phyloP scores from a whole-genome alignment of 2,113 vertebrate species.

The Ibidorhyncha struthersii region DNA sequence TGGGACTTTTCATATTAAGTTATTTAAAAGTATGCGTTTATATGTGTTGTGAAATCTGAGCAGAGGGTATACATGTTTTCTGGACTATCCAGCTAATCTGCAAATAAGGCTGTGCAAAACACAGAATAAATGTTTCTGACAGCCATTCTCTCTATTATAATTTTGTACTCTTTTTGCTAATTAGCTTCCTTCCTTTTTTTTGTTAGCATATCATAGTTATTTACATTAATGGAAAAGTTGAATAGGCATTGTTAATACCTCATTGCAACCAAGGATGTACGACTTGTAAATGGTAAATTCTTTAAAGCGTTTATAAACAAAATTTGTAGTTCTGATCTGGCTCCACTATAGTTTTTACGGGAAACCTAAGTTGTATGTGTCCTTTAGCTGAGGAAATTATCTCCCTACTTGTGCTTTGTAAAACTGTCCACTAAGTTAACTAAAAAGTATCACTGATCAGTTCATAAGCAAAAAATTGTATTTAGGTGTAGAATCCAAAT shows the following conservation, averaged over 20 bases:
- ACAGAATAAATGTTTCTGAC: background rate
- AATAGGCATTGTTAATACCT: background rate
- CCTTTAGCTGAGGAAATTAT: background rate
- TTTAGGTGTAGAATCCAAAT: background rate
- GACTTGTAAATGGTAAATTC: background rate
- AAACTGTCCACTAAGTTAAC: background rate
- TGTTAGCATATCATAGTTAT: background rate
- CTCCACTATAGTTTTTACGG: background rate
- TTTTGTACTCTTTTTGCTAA: background rate
- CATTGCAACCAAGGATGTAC: background rate
- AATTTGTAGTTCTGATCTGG: background rate
- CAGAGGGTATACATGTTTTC: background rate
- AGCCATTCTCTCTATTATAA: background rate
- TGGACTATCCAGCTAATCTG: background rate
- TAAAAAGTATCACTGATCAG: background rate
- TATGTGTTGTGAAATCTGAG: background rate
- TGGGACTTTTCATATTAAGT: background rate
- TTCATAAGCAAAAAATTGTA: background rate
- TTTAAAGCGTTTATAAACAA: background rate
- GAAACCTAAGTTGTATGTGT: background rate
- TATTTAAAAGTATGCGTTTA: background rate
- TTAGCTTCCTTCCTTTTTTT: background rate
- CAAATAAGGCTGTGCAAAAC: conserved; percentile 2
- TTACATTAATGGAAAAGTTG: background rate
- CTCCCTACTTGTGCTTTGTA: background rate